Evolutionary conservation across 92 coral and sea anemone genomes (phyloP).

Genomic region (Zoanthus solanderi): DNA sequence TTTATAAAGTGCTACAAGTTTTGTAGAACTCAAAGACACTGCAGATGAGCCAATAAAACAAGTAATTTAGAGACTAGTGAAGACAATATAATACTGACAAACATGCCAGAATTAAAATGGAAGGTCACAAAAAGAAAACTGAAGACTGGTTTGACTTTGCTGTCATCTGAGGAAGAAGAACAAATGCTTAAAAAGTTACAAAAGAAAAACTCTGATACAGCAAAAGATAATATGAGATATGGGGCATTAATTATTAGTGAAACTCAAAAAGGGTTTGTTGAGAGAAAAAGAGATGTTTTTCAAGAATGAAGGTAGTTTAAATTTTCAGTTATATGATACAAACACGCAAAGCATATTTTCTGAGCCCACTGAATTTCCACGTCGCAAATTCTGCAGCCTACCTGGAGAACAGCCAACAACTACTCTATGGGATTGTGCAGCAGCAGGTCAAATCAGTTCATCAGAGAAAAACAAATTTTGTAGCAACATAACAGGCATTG

Average conservation of each 20-base stretch:
- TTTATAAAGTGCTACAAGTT: constrained; percentile 5
- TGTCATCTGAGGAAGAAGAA: constrained; percentile 49
- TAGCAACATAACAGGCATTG: neutral
- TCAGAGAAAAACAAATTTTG: neutral
- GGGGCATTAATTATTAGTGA: neutral
- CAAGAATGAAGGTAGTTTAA: neutral
- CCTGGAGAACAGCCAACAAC: constrained; percentile 34
- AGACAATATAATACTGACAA: too few species aligned
- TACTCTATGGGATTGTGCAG: too few species aligned
- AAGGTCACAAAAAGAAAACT: neutral
- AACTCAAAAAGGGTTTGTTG: neutral
- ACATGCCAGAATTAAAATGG: neutral
- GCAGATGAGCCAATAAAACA: neutral
- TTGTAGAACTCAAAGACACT: constrained; percentile 42
- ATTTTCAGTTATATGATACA: neutral
- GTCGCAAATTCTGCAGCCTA: constrained; percentile 21
- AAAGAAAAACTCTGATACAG: constrained; percentile 34
- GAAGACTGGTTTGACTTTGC: constrained; percentile 13
- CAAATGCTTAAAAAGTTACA: constrained; percentile 23
- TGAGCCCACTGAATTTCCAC: neutral
- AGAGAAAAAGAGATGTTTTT: neutral
- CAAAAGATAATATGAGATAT: constrained; percentile 48
- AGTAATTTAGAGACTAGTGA: constrained; percentile 15
- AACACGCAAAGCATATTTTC: neutral
- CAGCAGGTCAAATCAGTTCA: too few species aligned